phyloP scores from a whole-genome alignment of 2,113 vertebrate genomes.

The Apus apus region DNA sequence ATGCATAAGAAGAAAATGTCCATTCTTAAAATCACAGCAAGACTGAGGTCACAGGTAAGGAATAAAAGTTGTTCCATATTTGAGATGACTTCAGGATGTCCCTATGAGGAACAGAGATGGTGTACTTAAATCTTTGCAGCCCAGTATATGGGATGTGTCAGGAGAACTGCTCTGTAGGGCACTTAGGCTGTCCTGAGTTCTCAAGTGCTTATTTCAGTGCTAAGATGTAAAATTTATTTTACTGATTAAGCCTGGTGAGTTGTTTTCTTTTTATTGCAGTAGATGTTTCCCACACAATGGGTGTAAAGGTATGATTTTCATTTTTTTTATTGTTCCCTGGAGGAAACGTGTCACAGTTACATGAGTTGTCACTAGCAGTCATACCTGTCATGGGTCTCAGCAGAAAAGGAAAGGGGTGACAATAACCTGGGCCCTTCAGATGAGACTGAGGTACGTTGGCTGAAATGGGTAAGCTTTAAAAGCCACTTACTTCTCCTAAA shows the following conservation, averaged over 20 bases:
- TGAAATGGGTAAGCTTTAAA: neutral
- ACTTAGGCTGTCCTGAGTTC: neutral
- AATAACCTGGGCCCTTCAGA: neutral
- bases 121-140: neutral
- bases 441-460: neutral
- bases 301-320: neutral
- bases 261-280: neutral
- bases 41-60: neutral
- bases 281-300: neutral
- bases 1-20: neutral
- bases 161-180: neutral
- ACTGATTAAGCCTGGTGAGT: neutral
- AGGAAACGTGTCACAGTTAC: neutral
- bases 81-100: neutral
- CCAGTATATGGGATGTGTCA: accelerated
- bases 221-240: neutral
- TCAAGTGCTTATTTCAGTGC: neutral
- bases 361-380: neutral
- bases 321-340: neutral
- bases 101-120: neutral
- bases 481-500: neutral
- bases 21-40: neutral
- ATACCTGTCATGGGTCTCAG: neutral
- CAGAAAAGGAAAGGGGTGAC: neutral
- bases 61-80: neutral